Evolutionary conservation across 2,888 invertebrate genomes (phyloP).

Genomic region (Bembecia ichneumoniformis): DNA sequence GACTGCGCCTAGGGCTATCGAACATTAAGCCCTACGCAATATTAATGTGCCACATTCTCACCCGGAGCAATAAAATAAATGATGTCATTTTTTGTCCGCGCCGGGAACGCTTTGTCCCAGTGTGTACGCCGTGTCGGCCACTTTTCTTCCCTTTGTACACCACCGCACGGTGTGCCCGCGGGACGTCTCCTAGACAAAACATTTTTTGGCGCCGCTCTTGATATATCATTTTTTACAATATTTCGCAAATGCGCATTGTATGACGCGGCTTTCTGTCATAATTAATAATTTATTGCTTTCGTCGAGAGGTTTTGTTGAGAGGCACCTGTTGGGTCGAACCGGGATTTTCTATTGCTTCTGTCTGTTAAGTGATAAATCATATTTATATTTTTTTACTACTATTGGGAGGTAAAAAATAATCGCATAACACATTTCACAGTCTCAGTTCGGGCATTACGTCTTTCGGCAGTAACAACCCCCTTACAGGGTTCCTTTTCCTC

Average conservation of each 20-base stretch:
- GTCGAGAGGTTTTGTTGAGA: constrained; percentile 43
- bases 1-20: constrained; percentile 56
- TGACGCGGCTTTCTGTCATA: constrained; percentile 58
- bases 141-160: constrained; percentile 43
- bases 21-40: constrained; percentile 62
- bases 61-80: constrained; percentile 70
- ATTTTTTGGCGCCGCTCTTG: constrained; percentile 63
- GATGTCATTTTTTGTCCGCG: constrained; percentile 69
- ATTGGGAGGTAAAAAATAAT: too few species aligned
- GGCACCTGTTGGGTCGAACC: constrained; percentile 38
- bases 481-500: too few species aligned
- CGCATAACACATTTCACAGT: too few species aligned
- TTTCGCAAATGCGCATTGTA: constrained; percentile 48
- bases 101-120: constrained; percentile 56
- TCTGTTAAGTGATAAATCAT: constrained; percentile 51
- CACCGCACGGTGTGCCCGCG: constrained; percentile 40
- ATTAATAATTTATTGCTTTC: constrained; percentile 70
- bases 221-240: constrained; percentile 26
- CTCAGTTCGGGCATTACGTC: too few species aligned
- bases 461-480: too few species aligned
- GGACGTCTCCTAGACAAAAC: constrained; percentile 64
- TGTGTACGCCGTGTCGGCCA: constrained; percentile 46
- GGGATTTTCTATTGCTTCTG: constrained; percentile 42
- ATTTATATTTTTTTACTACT: constrained; percentile 3
- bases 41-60: constrained; percentile 68